A percentile compares a stretch with the other conserved stretches of the same genome.
phyloP scores from a whole-genome alignment of 2,888 invertebrate species.

The Xylota segnis region DNA sequence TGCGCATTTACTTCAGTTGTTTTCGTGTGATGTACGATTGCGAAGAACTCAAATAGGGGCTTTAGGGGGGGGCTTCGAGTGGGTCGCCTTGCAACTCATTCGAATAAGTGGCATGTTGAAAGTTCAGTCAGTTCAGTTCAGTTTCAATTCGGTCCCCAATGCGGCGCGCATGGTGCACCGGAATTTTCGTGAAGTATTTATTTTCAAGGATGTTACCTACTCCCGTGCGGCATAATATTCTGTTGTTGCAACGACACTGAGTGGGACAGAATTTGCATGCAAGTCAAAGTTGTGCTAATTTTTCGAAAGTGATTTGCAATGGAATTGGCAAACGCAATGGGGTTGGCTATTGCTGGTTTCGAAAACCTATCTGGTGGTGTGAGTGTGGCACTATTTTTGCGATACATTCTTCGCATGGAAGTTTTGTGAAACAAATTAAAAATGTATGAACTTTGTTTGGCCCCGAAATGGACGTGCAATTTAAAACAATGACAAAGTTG shows the following conservation, averaged over 20 bases:
- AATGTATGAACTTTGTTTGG: constrained; percentile 9
- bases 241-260: constrained; percentile 10
- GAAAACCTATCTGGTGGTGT: background rate
- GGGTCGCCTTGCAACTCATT: background rate
- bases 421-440: constrained; percentile 20
- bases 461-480: constrained; percentile 1
- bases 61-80: background rate
- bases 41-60: background rate
- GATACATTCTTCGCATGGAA: background rate
- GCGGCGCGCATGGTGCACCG: constrained; percentile 6
- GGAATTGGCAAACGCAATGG: constrained; percentile 20
- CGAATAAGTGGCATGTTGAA: constrained; percentile 2
- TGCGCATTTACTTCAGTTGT: constrained; percentile 53
- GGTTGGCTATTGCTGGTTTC: background rate
- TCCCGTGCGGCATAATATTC: background rate
- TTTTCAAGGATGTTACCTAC: constrained; percentile 6
- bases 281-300: constrained; percentile 44
- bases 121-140: constrained; percentile 6
- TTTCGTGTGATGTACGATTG: constrained; percentile 42
- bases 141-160: constrained; percentile 10
- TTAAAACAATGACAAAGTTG: constrained; percentile 6
- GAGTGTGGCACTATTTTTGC: background rate
- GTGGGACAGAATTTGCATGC: constrained; percentile 47
- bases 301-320: constrained; percentile 8
- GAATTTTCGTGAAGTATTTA: constrained; percentile 21